Conservation (phyloP, 2,888 invertebrate species). For the Mythimna pallens region DNA sequence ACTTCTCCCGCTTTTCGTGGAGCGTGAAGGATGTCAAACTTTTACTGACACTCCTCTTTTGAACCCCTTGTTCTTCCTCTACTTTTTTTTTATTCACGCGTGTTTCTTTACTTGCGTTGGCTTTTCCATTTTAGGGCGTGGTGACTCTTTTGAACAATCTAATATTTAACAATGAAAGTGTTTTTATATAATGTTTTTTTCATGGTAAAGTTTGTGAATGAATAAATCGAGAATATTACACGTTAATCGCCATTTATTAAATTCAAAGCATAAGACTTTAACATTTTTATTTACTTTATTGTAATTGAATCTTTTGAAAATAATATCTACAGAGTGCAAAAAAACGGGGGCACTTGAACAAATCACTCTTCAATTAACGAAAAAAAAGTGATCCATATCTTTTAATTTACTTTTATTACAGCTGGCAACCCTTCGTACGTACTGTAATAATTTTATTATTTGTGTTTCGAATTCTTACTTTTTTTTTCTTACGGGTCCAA, state of each 20-base stretch:
- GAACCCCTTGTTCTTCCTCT: too few relatives aligned
- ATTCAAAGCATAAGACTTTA: not conserved
- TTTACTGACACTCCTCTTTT: too few relatives aligned
- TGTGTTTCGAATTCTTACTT: slow-evolving; percentile 21
- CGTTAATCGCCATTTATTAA: too few relatives aligned
- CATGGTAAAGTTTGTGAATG: not conserved
- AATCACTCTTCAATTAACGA: slow-evolving; percentile 39
- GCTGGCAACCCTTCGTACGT: slow-evolving; percentile 50
- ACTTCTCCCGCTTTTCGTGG: too few relatives aligned
- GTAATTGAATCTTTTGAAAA: not conserved
- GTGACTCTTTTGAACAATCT: too few relatives aligned
- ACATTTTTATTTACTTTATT: not conserved
- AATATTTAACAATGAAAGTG: too few relatives aligned
- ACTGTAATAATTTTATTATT: slow-evolving; percentile 56
- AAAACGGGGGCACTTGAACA: slow-evolving; percentile 10
- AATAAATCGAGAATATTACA: not conserved
- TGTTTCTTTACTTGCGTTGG: too few relatives aligned
- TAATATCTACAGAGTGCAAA: not conserved
- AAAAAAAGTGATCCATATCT: slow-evolving; percentile 51
- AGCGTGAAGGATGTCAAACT: too few relatives aligned
- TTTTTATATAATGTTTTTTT: not conserved
- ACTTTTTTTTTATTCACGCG: too few relatives aligned
- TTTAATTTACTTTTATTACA: slow-evolving; percentile 57
- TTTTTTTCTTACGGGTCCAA: slow-evolving; percentile 61
- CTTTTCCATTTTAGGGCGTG: too few relatives aligned